phyloP scores from a whole-genome alignment of 2,797 vertebrate genomes.

The Fistularia commersonii region DNA sequence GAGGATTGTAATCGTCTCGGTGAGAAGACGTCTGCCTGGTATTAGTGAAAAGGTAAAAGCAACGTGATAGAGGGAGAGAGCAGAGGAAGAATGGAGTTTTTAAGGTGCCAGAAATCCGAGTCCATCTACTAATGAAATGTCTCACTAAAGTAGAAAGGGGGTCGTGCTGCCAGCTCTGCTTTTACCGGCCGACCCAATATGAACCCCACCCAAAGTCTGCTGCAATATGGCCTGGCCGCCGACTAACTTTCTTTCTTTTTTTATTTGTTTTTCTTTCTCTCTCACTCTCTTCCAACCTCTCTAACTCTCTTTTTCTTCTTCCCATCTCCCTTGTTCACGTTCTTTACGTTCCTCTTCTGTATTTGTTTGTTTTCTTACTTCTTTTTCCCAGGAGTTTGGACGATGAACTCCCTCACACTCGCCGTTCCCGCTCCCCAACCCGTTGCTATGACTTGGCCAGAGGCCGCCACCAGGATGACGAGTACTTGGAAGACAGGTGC shows the following conservation, averaged over 20 bases:
- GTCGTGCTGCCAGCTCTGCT: slow-evolving; percentile 58
- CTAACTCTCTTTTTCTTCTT: slow-evolving; percentile 2
- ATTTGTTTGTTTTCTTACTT: not conserved
- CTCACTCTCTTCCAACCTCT: not conserved
- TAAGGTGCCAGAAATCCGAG: slow-evolving; percentile 38
- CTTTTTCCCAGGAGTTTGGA: slow-evolving; percentile 86
- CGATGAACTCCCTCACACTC: slow-evolving; percentile 91
- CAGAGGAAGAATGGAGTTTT: slow-evolving; percentile 16
- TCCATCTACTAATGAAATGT: slow-evolving; percentile 67
- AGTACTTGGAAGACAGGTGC: slow-evolving; percentile 95
- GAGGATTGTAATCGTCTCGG: not conserved
- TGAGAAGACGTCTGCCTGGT: slow-evolving; percentile 1
- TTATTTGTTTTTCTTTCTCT: not conserved
- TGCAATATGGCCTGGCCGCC: slow-evolving; percentile 23
- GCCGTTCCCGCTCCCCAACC: slow-evolving; percentile 92
- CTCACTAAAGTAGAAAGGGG: slow-evolving; percentile 48
- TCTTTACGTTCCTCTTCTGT: not conserved
- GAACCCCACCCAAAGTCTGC: slow-evolving; percentile 29
- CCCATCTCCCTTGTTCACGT: slow-evolving; percentile 1
- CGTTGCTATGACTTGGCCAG: slow-evolving; percentile 87
- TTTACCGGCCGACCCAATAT: slow-evolving; percentile 45
- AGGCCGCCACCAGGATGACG: slow-evolving; percentile 70
- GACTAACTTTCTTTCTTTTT: slow-evolving; percentile 8
- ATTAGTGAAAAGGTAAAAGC: slow-evolving; percentile 17
- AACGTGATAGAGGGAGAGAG: slow-evolving; percentile 2